Base-by-base conservation (phyloP, 1,140 invertebrate species). In the Polypedilum pembai region DNA sequence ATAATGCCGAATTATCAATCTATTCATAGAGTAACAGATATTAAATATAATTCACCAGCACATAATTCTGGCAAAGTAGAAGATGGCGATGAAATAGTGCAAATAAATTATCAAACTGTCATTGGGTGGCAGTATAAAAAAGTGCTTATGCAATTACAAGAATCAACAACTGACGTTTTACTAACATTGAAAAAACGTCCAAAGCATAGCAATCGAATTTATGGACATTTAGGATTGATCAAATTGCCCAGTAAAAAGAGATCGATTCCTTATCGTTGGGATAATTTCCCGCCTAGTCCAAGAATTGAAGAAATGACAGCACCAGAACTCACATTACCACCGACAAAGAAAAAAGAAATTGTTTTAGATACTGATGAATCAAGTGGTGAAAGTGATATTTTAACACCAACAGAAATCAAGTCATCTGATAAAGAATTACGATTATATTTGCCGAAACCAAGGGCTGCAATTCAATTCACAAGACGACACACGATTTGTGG, bases 21-120 rank as follows among this genome's bases (percentile, higher is more conserved):
- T 7, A 87, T 93, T 65, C 94, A 95, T 84, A 89, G 80, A 75
- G 81, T 98, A 75, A 91, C 91, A 15, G 91, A 92, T 78, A 90
- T 95, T 21, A 94, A 94, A 81, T 91, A 91, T 82, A 91, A 91
- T 75, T 92, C 91, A 63, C 90, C 90, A 73, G 94, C 92, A 41
- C 90, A 95, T 84, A 88, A 91, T 41, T 93, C 91, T 80, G 92
- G 91, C 1, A 94, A 94, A 84, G 92, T 96, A 79, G 93, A 94
- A 83, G 91, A 92, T 78, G 94, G 94, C 1, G 94, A 97, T 84
- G 94, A 97, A 85, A 92, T 98, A 75, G 91, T 96, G 20, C 94
- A 93, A 85, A 91, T 95, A 10, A 94, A 95, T 83, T 93, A 94
- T 82, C 92, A 95, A 81, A 95, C 92, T n/a, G 92, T 95, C 17